phyloP scores from a whole-genome alignment of 2,113 vertebrate genomes.

The Bambusicola thoracicus region DNA sequence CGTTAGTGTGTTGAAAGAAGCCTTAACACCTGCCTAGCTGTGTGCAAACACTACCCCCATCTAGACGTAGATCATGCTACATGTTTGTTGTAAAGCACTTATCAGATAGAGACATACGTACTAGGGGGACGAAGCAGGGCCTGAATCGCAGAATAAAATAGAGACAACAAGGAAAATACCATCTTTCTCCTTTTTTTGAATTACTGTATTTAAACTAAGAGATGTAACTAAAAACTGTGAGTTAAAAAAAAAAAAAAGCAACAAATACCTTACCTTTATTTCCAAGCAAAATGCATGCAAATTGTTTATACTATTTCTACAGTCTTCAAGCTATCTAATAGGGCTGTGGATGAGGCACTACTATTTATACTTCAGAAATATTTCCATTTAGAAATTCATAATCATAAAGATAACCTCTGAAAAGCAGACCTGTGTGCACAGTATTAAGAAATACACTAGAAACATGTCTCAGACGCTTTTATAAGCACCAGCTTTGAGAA shows the following conservation, averaged over 20 bases:
- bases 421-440: background rate
- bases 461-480: background rate
- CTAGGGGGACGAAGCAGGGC: background rate
- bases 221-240: background rate
- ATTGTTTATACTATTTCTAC: background rate
- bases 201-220: background rate
- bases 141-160: background rate
- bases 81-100: background rate
- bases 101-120: background rate
- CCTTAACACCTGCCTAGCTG: background rate
- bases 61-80: background rate
- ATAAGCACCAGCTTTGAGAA: background rate
- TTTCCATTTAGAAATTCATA: background rate
- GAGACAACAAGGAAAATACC: background rate
- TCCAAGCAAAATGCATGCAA: background rate
- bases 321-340: background rate
- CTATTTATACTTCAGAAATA: background rate
- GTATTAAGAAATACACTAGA: background rate
- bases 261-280: background rate
- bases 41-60: background rate
- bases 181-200: background rate
- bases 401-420: background rate
- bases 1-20: slow-evolving; percentile 11
- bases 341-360: background rate
- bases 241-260: background rate